Base-by-base conservation (phyloP, 92 coral and sea anemone species). In the Micromussa lordhowensis region DNA sequence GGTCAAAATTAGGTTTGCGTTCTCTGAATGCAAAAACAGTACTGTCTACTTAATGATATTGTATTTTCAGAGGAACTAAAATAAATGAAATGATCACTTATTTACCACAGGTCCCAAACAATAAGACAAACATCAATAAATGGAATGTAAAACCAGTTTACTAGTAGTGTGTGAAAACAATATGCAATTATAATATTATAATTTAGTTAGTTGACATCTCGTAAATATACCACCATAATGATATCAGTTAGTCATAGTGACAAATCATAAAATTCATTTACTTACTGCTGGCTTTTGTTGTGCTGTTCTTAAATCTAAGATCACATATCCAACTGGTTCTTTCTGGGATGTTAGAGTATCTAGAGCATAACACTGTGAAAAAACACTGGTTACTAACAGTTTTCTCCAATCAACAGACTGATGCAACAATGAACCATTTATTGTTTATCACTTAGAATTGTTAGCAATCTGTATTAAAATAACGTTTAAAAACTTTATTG, bases 241-340 rank as follows among this genome's bases (percentile, higher is more conserved):
- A n/a, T 63, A 63, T 64, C 30, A 64, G 26, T 64, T 11, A 76
- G 21, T 30, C 18, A 61, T 5, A 5, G n/a, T 63, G 30, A 14
- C 31, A 66, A 26, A 14, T 26, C 17, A 12, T 29, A 73, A 73
- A 15, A 8, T 44, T 17, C 21, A 22, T 30, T 21, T 68, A 80
- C 85, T 80, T 84, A 94, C 99, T 85, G 91, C 94, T 61, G 96
- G 94, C 85, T 96, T 92, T 66, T 95, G 97, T 51, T 96, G 99
- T 75, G 99, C 99, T 87, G 96, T 95, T 78, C 99, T 90, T 31
- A 98, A 88, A 79, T 98, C 99, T 78, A 98, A 88, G 83, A 98
- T 96, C 61, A 98, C 94, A 74, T 98, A 98, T 2, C 99, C 99
- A 59, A 98, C 96, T 53, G 96, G 94, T 93, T 98, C 99, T 89